phyloP scores from a whole-genome alignment of 2,113 vertebrate species.

The Syngnathus scovelli region DNA sequence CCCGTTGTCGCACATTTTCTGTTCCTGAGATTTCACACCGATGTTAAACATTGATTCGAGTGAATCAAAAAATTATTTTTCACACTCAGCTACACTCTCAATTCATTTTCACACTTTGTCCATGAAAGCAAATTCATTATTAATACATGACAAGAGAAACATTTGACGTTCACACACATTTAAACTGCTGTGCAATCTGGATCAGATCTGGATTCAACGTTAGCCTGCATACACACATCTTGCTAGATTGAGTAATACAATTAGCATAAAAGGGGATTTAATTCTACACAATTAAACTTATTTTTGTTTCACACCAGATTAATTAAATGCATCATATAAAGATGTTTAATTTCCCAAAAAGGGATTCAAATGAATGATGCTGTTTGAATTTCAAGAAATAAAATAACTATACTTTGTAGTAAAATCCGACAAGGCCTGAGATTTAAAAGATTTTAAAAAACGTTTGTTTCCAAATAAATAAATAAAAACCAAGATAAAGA shows the following conservation, averaged over 20 bases:
- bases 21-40: neutral
- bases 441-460: neutral
- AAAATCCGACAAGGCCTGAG: neutral
- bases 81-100: neutral
- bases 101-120: neutral
- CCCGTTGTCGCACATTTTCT: conserved; percentile 93
- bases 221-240: neutral
- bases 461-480: neutral
- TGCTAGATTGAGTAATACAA: neutral
- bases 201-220: neutral
- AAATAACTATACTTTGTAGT: neutral
- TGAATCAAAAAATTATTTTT: neutral
- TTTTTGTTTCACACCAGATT: too few relatives aligned
- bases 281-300: too few relatives aligned
- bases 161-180: neutral
- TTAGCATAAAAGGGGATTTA: neutral
- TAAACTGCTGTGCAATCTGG: neutral
- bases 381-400: too few relatives aligned
- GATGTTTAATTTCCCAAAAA: too few relatives aligned
- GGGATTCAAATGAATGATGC: too few relatives aligned
- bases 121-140: too few relatives aligned
- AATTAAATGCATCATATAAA: too few relatives aligned
- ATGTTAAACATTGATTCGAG: neutral
- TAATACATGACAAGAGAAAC: neutral
- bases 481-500: neutral